These are phyloP conservation scores for Mustelus asterias DNA, from an alignment of 2,113 vertebrate species.

Conservation along the genomic window DNA sequence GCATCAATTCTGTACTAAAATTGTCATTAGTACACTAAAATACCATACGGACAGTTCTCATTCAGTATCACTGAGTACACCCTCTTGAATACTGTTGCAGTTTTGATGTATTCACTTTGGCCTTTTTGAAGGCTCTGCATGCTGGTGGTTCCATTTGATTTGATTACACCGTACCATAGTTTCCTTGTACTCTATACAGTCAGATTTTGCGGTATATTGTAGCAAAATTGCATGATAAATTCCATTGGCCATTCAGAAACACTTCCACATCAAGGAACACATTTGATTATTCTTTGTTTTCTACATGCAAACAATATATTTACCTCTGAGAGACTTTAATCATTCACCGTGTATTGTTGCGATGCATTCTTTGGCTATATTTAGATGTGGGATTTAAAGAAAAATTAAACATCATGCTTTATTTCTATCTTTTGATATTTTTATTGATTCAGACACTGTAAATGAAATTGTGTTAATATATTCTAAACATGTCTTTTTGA, in stretches of 20 bases:
- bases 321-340: not conserved
- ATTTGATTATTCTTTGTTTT: not conserved
- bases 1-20: not conserved
- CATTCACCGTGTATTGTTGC: not conserved
- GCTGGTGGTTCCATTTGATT: not conserved
- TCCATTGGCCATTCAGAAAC: not conserved
- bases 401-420: not conserved
- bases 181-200: not conserved
- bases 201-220: not conserved
- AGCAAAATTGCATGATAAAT: not conserved
- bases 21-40: not conserved
- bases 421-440: not conserved
- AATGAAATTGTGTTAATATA: not conserved
- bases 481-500: not conserved
- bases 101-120: not conserved
- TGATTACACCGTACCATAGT: not conserved
- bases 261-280: not conserved
- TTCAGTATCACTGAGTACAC: not conserved
- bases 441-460: not conserved
- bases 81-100: not conserved
- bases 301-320: not conserved
- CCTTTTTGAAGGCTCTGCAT: no score
- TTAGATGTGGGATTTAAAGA: not conserved
- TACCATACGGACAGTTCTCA: not conserved
- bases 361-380: not conserved